phyloP scores from a whole-genome alignment of 2,113 vertebrate genomes.

The Athene cunicularia region DNA sequence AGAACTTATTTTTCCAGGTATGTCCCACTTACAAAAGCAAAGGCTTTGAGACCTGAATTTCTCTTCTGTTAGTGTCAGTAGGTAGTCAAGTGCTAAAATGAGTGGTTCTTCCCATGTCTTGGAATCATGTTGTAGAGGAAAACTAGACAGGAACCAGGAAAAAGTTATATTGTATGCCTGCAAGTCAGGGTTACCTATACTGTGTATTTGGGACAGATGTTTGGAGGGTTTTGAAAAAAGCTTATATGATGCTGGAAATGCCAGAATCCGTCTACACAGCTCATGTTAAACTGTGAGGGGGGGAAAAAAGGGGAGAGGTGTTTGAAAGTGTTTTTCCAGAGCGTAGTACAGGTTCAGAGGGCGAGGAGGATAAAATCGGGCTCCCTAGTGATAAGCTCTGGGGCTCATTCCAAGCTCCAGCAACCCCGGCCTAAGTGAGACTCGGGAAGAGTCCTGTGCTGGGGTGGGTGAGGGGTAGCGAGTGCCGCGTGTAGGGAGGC shows the following conservation, averaged over 20 bases:
- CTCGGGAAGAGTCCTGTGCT: too few species aligned
- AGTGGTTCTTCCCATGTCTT: not conserved
- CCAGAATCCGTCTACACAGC: not conserved
- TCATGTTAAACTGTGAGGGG: not conserved
- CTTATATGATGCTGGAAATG: not conserved
- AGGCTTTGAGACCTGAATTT: not conserved
- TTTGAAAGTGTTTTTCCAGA: not conserved
- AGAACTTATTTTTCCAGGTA: not conserved
- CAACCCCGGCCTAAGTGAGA: too few species aligned
- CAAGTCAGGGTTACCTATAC: not conserved
- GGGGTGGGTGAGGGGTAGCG: too few species aligned
- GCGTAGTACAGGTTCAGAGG: too few species aligned
- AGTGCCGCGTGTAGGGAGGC: too few species aligned
- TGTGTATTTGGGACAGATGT: not conserved
- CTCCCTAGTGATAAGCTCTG: not conserved
- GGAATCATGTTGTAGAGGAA: not conserved
- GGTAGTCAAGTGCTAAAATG: not conserved
- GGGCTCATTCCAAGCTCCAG: too few species aligned
- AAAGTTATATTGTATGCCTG: not conserved
- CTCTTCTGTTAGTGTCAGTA: not conserved
- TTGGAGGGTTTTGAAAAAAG: not conserved
- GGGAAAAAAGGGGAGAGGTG: not conserved
- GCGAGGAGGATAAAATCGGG: not conserved
- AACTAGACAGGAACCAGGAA: not conserved
- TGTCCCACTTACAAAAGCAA: not conserved